Evolutionary conservation across 2,888 invertebrate species (phyloP), one percentile per base, ranked within the genome.

Genomic region (Aspidiotus rigidus): DNA sequence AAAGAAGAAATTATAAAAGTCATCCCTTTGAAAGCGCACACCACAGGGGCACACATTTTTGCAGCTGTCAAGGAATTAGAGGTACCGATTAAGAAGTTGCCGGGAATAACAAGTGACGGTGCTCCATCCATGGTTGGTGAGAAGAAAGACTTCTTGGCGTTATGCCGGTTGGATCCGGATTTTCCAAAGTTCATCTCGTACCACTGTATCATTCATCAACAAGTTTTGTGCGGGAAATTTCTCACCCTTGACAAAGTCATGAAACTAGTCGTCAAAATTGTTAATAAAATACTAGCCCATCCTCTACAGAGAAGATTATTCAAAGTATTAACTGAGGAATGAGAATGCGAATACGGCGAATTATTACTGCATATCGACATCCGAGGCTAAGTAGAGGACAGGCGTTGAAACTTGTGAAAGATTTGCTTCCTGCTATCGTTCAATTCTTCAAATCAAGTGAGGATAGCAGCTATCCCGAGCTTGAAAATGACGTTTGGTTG

Each of bases 171-270:
- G 49, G 54, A 66, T 41, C 44, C n/a, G n/a, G 42, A 42, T 67
- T 44, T 69, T 53, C 53, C 61, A 61, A 69, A 61, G 42, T 62
- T 40, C 60, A 15, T 61, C 17, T 17, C 54, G 42, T 69, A 57
- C 44, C 61, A 61, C 40, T 69, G 69, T 41, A 53, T 61, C 42
- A 61, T 69, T 7, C 69, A 69, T 60, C 57, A 66, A 56, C 57
- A 66, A 66, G 55, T 44, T 16, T 57, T 66, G 42, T 66, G 42
- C 44, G 17, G 59, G 28, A 59, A 59, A 57, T 42, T 56, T n/a
- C 54, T 55, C 15, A 53, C 40, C 28, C 44, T 10, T 2, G 40
- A 41, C 54, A 39, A 42, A 40, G 56, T 55, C 42, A 64, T 56
- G 56, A 44, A 44, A 44, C 8, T 10, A 44, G 64, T 16, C 55